Conservation (phyloP, 2,888 invertebrate species). For the Tenthredo scrophulariae region DNA sequence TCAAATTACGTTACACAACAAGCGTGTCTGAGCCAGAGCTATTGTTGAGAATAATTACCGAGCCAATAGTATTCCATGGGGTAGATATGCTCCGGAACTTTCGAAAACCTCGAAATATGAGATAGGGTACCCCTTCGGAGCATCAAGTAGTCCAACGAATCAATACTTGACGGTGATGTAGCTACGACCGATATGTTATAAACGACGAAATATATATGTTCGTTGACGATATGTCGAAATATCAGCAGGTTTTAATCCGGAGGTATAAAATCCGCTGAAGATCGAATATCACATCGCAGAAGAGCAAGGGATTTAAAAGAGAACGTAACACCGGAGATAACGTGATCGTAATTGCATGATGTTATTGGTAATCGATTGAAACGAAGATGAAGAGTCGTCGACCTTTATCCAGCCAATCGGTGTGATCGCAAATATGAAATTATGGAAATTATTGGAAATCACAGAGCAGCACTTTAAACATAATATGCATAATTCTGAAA, state of each 20-base stretch:
- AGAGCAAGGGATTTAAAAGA: background rate
- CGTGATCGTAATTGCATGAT: background rate
- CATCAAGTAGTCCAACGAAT: too few species aligned
- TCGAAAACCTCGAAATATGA: background rate
- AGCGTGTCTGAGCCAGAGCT: background rate
- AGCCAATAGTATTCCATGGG: background rate
- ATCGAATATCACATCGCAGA: background rate
- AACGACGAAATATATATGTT: too few species aligned
- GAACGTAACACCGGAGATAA: background rate
- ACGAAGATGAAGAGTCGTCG: background rate
- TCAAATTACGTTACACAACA: slow-evolving; percentile 19
- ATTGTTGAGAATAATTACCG: background rate
- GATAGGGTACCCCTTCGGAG: background rate
- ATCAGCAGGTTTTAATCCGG: too few species aligned
- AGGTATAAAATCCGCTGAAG: background rate
- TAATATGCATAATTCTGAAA: background rate
- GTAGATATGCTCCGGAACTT: background rate
- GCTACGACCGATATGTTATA: too few species aligned
- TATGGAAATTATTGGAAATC: background rate
- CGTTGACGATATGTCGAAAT: too few species aligned
- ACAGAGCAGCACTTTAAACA: background rate
- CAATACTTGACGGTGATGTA: too few species aligned
- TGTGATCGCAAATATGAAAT: background rate
- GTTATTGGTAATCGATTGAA: background rate
- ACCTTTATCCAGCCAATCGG: background rate